Base-by-base conservation (phyloP, 2,888 invertebrate genomes). In the Scrobipalpa atriplicella region DNA sequence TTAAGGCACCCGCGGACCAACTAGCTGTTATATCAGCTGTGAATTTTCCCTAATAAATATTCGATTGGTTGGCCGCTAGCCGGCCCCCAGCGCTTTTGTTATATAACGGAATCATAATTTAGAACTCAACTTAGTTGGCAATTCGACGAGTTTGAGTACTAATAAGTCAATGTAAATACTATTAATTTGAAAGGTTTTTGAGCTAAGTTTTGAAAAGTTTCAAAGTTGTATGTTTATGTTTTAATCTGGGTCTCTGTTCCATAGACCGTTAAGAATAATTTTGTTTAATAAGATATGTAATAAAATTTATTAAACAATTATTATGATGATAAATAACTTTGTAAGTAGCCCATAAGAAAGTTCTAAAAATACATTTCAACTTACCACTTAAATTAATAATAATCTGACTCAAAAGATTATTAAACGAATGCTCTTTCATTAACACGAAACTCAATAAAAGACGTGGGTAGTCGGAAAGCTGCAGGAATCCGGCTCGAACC, bases 11-110 rank as follows among this genome's bases (percentile, higher is more conserved):
- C 58, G 9, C 58, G 69, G 0, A 13, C 38, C 36, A 58, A 58
- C 58, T 58, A 58, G 38, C 38, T n/a, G 84, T 87, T 87, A 85
- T 86, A 89, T 88, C 89, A 89, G 87, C 89, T 89, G 89, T 81
- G 81, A 87, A 87, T 83, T 86, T 84, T 86, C 86, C 78, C 89
- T 88, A 85, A 90, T 90, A 89, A 89, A 90, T 90, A 90, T 90
- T 88, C 87, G 87, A 89, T 89, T 83, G 87, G 78, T 77, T 56
- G 72, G 71, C 58, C 69, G 70, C 77, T 61, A 71, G 71, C 47
- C 2, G 54, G 76, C 76, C 74, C 75, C 78, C 70, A 75, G 75
- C 82, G 78, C 79, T 83, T 84, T 80, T 58, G 81, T 82, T 81
- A 85, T 82, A 86, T 87, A 85, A 81, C 36, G 83, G 84, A 87